Conservation (phyloP, 2,888 invertebrate genomes). For the Pinctada fucata region DNA sequence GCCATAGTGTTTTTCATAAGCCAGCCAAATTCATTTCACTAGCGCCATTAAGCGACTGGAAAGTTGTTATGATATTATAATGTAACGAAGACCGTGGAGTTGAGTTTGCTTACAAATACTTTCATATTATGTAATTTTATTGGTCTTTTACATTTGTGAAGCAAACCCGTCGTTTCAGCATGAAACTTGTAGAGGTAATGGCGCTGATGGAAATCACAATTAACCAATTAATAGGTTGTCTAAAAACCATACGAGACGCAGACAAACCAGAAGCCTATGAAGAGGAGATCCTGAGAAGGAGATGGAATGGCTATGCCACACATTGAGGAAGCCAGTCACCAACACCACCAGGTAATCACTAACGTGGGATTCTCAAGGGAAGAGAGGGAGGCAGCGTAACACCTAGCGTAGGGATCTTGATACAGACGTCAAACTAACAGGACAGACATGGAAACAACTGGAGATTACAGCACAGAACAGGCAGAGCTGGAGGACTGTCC, state of each 20-base stretch:
- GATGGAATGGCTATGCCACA: conserved; percentile 22
- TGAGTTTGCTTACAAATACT: too few relatives aligned
- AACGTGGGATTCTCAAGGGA: conserved; percentile 2
- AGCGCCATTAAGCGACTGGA: too few relatives aligned
- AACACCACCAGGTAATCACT: background rate
- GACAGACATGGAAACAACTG: conserved; percentile 1
- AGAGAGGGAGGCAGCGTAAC: conserved; percentile 13
- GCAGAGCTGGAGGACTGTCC: background rate
- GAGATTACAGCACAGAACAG: background rate
- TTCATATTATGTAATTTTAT: too few relatives aligned
- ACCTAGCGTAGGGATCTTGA: conserved; percentile 14
- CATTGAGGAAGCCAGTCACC: background rate
- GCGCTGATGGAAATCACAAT: too few relatives aligned
- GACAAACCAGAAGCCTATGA: background rate
- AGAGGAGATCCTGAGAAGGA: conserved; percentile 11
- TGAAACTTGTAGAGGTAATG: too few relatives aligned
- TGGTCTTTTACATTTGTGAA: too few relatives aligned
- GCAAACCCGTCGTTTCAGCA: too few relatives aligned
- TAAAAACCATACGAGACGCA: conserved; percentile 11
- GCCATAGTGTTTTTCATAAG: too few relatives aligned
- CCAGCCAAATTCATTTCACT: too few relatives aligned
- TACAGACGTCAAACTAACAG: conserved; percentile 1
- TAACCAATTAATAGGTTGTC: background rate
- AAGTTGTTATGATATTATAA: too few relatives aligned
- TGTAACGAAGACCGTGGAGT: too few relatives aligned